Base-by-base conservation (phyloP, 2,888 invertebrate species). In the Zele albiditarsus region DNA sequence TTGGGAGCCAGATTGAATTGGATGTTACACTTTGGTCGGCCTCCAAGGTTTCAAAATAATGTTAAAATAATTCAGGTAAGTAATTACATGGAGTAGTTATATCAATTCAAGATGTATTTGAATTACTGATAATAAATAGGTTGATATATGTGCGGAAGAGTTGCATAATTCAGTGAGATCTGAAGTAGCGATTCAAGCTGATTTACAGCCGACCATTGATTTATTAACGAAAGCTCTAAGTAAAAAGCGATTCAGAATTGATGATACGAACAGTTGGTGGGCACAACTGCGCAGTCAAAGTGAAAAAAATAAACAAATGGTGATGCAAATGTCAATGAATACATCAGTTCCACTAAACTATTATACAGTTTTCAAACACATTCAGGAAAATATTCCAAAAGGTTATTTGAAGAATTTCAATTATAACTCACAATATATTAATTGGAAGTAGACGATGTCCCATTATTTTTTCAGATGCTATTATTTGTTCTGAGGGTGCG, bases 401-500 rank as follows among this genome's bases (percentile, higher is more conserved):
- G 88, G 90, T 90, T 2, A 28, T 27, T 65, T 14, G 4, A 3
- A 46, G 38, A 28, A 62, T 14, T 46, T 57, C 6, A 28, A n/a
- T 38, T 8, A 49, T n/a, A 8, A 25, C 3, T 53, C 12, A 27
- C 33, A 31, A 23, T 16, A 28, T 58, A 46, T 67, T 66, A 27
- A n/a, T 25, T 10, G 25, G 27, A 58, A n/a, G 14, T 46, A 31
- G 12, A 42, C 12, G 42, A 42, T 10, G 12, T 10, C 12, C 12
- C 2, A 49, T 28, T 71, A 25, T 20, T 67, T 53, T 70, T 71
- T 58, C 73, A 86, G 95, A 98, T 90, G 94, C 95, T 5, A 93
- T 98, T 20, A 96, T 99, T 77, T 96, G 98, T 33, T 98, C 97
- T 86, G 98, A 99, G 90, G 99, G 98, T 27, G 98, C 98, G 46